A percentile compares a stretch with the other conserved stretches of the same genome.
phyloP scores from a whole-genome alignment of 2,113 vertebrate genomes.

The Morphnarchus princeps region DNA sequence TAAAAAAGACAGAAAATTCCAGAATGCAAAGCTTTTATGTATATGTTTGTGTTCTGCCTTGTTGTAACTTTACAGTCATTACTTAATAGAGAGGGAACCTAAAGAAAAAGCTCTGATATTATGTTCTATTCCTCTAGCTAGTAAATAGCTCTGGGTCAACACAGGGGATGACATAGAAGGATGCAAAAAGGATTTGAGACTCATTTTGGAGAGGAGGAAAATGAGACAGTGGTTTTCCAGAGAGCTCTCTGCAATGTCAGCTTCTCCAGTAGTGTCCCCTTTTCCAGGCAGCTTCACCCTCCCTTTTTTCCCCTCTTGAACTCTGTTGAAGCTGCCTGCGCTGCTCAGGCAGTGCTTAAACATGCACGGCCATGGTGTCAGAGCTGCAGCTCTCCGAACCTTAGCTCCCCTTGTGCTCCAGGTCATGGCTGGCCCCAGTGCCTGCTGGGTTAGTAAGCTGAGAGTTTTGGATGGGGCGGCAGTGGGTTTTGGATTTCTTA shows the following conservation, averaged over 20 bases:
- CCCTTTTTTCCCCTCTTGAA: not conserved
- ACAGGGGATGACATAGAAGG: not conserved
- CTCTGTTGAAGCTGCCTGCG: not conserved
- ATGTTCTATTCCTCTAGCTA: not conserved
- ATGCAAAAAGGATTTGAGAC: not conserved
- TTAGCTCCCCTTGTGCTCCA: not conserved
- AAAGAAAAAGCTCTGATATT: not conserved
- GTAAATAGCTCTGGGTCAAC: not conserved
- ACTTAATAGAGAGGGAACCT: not conserved
- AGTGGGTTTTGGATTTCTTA: not conserved
- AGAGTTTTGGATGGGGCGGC: not conserved
- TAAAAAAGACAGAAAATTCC: not conserved
- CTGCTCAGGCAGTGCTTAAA: not conserved
- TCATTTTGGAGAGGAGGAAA: not conserved
- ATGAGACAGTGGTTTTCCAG: not conserved
- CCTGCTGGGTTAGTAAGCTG: too few species aligned
- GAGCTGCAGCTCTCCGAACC: not conserved
- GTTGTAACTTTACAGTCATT: not conserved
- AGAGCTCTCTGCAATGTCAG: not conserved
- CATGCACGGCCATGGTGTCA: rapidly evolving
- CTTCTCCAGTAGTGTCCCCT: not conserved
- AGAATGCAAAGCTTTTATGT: not conserved
- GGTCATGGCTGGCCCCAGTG: rapidly evolving
- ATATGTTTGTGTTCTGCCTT: not conserved
- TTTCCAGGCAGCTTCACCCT: not conserved